A percentile compares a stretch with the other conserved stretches of the same genome.
Conservation (phyloP, 2,113 vertebrate species). For the Herpetotheres cachinnans region DNA sequence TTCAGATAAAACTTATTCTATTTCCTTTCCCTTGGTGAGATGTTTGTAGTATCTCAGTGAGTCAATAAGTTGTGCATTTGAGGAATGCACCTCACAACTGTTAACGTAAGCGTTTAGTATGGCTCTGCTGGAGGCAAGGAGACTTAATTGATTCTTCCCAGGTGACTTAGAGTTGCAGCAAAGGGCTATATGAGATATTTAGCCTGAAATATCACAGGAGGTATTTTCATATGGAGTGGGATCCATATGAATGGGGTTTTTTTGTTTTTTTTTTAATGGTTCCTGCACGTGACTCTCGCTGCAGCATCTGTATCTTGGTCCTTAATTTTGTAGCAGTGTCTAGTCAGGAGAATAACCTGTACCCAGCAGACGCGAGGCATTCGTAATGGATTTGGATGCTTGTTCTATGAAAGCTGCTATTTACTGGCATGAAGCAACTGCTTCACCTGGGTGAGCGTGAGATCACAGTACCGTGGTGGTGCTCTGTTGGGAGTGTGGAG, state of each 20-base stretch:
- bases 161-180: neutral
- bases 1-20: neutral
- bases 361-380: fast-evolving
- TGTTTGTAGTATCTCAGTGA: neutral
- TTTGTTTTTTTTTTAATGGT: neutral
- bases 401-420: neutral
- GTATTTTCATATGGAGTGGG: neutral
- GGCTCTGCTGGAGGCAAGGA: neutral
- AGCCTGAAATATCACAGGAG: neutral
- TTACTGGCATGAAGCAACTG: neutral
- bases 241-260: neutral
- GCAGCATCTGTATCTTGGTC: neutral
- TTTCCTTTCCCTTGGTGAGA: neutral
- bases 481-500: neutral
- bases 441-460: neutral
- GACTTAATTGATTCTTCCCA: neutral
- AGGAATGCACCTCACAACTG: neutral
- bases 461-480: neutral
- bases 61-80: neutral
- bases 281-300: neutral
- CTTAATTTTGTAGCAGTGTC: neutral
- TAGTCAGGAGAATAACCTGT: neutral
- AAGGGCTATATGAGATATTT: neutral
- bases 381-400: fast-evolving
- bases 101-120: neutral